Evolutionary conservation across 1,140 invertebrate genomes (phyloP), one percentile per base, ranked within the genome.

Genomic region (Subanguina moxae): DNA sequence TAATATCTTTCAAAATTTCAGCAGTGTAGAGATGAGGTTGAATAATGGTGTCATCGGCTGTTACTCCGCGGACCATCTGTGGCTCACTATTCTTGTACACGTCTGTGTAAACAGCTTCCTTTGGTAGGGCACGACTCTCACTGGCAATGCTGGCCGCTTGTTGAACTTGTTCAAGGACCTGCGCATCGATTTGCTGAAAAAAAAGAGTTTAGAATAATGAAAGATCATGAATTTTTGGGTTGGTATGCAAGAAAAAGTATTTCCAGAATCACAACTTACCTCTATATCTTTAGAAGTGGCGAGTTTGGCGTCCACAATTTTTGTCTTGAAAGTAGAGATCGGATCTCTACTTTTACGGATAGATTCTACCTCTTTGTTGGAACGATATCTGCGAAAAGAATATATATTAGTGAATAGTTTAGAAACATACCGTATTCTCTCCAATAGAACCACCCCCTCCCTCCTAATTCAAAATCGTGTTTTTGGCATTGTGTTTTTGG

Each of bases 351-450:
- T 90, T 76, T 92, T 88, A 71, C 92, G 84, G 1, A 93, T 90
- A 84, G 91, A 89, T 84, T 93, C 90, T 58, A 95, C 88, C 85
- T 95, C 92, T 76, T 93, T 91, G 72, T 92, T 86, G 0, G 90
- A 86, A 62, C 87, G 85, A 79, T 87, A 87, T 66, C 28, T n/a
- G n/a, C n/a, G n/a, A n/a, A n/a, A 58, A 17, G 62, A 64, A n/a
- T 42, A 87, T 61, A 86, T 87, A 28, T 87, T 87, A 75, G 87
- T 13, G 11, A 45, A n/a, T n/a, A 45, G 11, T 11, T n/a, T 45
- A 45, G 43, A 11, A 45, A n/a, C n/a, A 45, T 45, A n/a, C n/a
- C n/a, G n/a, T 45, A 45, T 13, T 45, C 11, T n/a, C n/a, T n/a
- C n/a, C n/a, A n/a, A n/a, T n/a, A n/a, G n/a, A n/a, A n/a, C n/a